phyloP scores from a whole-genome alignment of 2,113 vertebrate genomes.

The Hippolais icterina region DNA sequence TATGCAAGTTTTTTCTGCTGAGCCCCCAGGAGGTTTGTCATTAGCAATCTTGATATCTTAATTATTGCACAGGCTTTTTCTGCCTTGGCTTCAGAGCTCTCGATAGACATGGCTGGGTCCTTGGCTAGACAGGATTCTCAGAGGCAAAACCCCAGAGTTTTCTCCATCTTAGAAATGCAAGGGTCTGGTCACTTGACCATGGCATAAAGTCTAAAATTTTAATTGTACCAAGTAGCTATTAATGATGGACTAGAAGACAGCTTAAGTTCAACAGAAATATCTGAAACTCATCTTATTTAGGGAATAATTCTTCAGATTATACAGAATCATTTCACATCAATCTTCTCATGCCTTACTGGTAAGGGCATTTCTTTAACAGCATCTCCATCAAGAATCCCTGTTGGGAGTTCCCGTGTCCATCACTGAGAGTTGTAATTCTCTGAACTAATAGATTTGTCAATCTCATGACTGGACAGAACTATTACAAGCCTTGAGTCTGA shows the following conservation, averaged over 20 bases:
- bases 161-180: background rate
- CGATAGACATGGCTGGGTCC: background rate
- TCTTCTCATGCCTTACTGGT: background rate
- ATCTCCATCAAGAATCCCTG: background rate
- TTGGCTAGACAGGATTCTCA: background rate
- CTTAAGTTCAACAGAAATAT: background rate
- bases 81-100: background rate
- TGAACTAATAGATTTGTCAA: background rate
- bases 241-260: background rate
- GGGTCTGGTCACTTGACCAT: background rate
- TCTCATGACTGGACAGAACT: background rate
- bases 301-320: background rate
- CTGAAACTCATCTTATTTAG: background rate
- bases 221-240: background rate
- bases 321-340: background rate
- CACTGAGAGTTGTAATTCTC: background rate
- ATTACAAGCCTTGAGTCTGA: background rate
- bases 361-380: background rate
- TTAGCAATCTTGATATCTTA: constrained; percentile 4
- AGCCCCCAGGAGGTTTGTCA: background rate
- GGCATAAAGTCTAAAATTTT: background rate
- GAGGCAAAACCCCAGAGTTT: background rate
- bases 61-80: background rate
- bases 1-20: background rate
- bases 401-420: background rate